Base-by-base conservation (phyloP, 2,888 invertebrate genomes). In the Callyntrura guangdongensis region DNA sequence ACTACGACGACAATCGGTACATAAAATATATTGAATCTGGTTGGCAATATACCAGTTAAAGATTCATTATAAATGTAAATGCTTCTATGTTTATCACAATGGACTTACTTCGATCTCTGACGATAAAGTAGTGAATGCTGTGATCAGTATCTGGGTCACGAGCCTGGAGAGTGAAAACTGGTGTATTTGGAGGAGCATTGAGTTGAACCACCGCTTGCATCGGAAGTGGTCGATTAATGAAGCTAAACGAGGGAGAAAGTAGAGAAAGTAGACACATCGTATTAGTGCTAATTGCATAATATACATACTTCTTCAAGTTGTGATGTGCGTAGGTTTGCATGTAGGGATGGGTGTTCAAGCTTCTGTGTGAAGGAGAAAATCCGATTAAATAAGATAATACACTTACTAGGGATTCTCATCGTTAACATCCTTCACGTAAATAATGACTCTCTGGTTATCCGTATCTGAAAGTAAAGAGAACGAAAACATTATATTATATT, bases 171-270 rank as follows among this genome's bases (percentile, higher is more conserved):
- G 99, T 99, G 95, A 99, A 99, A 4, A 99, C 99, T 5, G 98
- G 98, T 0, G 98, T 98, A 95, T 99, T 99, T 59, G 98, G 98
- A 3, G 98, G 98, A 3, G 99, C 99, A 95, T 99, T 99, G 85
- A 98, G 96, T 94, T 99, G 98, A 0, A 99, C 99, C 91, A 99
- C 99, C 0, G 99, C 98, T 95, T 99, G 98, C 98, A 99, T 99
- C 20, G 99, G 99, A 93, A 98, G 95, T 0, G 99, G 99, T 0
- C 98, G 97, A 95, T 99, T 99, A 95, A 99, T 98, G 96, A 99
- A 99, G 95, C 90, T 90, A 64, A 14, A 89, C 69, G 27, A n/a
- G 59, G 27, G 17, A 59, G 17, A 53, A 53, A 9, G 17, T 4
- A 27, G 74, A 61, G 27, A 36, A 64, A 72, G n/a, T 17, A 36